These are phyloP conservation scores for Athalia rosae DNA, from an alignment of 2,888 invertebrate genomes.

Conservation along the genomic window DNA sequence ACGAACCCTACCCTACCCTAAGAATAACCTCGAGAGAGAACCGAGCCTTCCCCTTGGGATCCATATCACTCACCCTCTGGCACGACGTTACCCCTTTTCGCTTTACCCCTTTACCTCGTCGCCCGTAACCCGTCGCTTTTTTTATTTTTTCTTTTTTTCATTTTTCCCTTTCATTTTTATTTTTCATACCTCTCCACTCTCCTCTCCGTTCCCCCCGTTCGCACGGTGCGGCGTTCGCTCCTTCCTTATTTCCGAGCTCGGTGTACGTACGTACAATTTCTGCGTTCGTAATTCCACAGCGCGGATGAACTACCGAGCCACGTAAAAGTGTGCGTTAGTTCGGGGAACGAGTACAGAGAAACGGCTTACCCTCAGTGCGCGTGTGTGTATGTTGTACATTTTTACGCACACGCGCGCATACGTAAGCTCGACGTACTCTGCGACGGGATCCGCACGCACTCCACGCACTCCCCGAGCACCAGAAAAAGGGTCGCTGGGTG, in stretches of 20 bases:
- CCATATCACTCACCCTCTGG: constrained; percentile 54
- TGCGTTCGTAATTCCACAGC: constrained; percentile 9
- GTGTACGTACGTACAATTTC: no score
- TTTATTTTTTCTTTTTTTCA: background rate
- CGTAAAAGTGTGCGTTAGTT: no score
- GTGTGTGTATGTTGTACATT: constrained; percentile 20
- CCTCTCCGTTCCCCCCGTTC: background rate
- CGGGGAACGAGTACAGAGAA: no score
- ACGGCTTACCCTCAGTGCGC: constrained; percentile 6
- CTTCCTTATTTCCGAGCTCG: background rate
- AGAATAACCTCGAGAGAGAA: constrained; percentile 61
- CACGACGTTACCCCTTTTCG: constrained; percentile 22
- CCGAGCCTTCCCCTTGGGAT: constrained; percentile 57
- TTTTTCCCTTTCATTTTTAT: background rate
- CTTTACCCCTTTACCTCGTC: constrained; percentile 18
- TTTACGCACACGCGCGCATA: constrained; percentile 20
- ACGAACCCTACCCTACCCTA: constrained; percentile 66
- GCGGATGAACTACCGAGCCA: background rate
- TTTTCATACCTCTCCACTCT: constrained; percentile 35
- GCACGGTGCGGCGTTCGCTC: constrained; percentile 22
- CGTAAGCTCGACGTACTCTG: constrained; percentile 41
- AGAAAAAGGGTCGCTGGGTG: constrained; percentile 69
- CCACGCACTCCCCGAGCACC: constrained; percentile 45
- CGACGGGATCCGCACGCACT: constrained; percentile 45
- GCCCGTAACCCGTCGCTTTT: background rate